phyloP scores from a whole-genome alignment of 2,888 invertebrate species.

The Dynastes maya region DNA sequence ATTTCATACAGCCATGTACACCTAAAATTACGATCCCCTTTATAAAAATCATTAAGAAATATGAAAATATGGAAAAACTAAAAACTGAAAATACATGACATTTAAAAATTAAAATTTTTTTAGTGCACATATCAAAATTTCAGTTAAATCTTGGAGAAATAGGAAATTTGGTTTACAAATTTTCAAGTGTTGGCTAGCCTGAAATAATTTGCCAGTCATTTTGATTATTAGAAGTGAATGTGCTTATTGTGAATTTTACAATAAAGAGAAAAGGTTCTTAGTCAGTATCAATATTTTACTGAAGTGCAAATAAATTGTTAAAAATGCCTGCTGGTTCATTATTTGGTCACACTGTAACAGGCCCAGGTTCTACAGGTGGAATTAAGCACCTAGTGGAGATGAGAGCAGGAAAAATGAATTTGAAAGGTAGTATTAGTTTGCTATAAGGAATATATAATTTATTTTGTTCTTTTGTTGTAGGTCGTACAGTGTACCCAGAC shows the following conservation, averaged over 20 bases:
- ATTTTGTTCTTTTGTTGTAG: conserved; percentile 55
- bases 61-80: too few relatives aligned
- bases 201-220: conserved; percentile 37
- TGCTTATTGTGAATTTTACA: conserved; percentile 6
- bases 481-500: conserved; percentile 92
- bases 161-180: too few relatives aligned
- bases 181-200: conserved; percentile 11
- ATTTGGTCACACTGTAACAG: conserved; percentile 83
- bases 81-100: too few relatives aligned
- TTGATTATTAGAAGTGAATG: conserved; percentile 1
- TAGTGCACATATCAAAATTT: too few relatives aligned
- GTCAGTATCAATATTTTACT: background rate
- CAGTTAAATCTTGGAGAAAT: too few relatives aligned
- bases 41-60: too few relatives aligned
- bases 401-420: conserved; percentile 95
- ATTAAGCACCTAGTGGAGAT: conserved; percentile 95
- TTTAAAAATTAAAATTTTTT: too few relatives aligned
- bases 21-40: too few relatives aligned
- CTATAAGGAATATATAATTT: conserved; percentile 3
- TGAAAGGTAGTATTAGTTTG: conserved; percentile 76
- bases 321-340: conserved; percentile 79
- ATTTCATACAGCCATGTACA: too few relatives aligned
- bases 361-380: conserved; percentile 86
- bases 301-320: background rate
- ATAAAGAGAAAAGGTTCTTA: conserved; percentile 15